Percentiles rank a stretch among this genome's conserved stretches.
phyloP scores from a whole-genome alignment of 2,113 vertebrate genomes.

The Prunella fulvescens region DNA sequence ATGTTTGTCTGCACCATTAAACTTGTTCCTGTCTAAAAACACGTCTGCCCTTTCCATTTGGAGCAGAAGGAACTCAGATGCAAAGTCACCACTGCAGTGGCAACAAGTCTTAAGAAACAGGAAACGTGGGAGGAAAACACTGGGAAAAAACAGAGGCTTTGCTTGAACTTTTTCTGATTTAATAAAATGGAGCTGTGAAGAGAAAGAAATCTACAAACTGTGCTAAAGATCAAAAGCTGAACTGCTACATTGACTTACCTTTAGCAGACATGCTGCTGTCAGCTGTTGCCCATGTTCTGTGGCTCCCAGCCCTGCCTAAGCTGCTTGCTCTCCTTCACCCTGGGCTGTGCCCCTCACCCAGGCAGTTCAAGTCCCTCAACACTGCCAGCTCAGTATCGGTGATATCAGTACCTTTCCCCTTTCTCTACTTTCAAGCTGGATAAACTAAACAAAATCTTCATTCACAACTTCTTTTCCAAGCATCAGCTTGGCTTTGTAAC shows the following conservation, averaged over 20 bases:
- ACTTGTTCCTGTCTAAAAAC: not conserved
- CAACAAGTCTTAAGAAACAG: not conserved
- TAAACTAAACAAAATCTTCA: not conserved
- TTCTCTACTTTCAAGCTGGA: not conserved
- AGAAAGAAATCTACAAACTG: not conserved
- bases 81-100: not conserved
- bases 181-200: not conserved
- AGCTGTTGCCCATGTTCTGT: not conserved
- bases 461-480: not conserved
- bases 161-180: not conserved
- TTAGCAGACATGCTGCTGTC: not conserved
- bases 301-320: not conserved
- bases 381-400: fast-evolving
- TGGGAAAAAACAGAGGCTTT: not conserved
- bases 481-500: not conserved
- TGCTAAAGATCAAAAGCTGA: not conserved
- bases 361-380: not conserved
- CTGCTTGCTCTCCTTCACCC: not conserved
- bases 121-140: not conserved
- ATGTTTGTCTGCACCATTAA: not conserved
- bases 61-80: not conserved
- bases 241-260: not conserved
- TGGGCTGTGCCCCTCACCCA: not conserved
- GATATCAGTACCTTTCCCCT: not conserved
- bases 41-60: not conserved